These are phyloP conservation scores for Pagrus major DNA, from an alignment of 2,113 vertebrate genomes.

Conservation along the genomic window DNA sequence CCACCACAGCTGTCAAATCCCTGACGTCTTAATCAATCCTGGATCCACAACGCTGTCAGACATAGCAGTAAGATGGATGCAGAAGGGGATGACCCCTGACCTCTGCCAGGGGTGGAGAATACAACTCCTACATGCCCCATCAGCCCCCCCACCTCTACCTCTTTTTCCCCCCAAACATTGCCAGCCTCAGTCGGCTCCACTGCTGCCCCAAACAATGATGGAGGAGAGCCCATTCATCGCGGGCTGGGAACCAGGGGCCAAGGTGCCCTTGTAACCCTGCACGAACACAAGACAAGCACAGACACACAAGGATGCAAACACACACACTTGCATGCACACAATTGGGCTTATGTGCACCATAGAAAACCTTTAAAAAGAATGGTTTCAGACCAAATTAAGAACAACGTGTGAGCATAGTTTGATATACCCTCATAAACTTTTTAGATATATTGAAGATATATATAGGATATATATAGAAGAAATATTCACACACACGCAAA, in stretches of 20 bases:
- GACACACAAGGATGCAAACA: slow-evolving; percentile 36
- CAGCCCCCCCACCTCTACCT: slow-evolving; percentile 65
- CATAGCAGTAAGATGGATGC: slow-evolving; percentile 93
- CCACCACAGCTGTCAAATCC: slow-evolving; percentile 87
- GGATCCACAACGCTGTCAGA: slow-evolving; percentile 87
- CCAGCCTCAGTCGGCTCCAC: slow-evolving; percentile 55
- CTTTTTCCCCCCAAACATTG: slow-evolving; percentile 53
- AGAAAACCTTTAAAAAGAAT: slow-evolving; percentile 10
- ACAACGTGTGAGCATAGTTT: not conserved
- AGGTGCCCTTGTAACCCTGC: slow-evolving; percentile 64
- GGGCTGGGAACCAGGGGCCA: slow-evolving; percentile 76
- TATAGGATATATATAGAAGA: too few relatives aligned
- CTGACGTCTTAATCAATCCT: slow-evolving; percentile 97
- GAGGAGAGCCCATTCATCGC: slow-evolving; percentile 85
- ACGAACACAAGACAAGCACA: slow-evolving; percentile 58
- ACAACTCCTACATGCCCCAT: slow-evolving; percentile 67
- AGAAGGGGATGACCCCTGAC: slow-evolving; percentile 89
- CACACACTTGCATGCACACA: slow-evolving; percentile 17
- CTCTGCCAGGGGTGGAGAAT: slow-evolving; percentile 86
- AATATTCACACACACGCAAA: not conserved
- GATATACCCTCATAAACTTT: not conserved
- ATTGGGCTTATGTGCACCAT: slow-evolving; percentile 5
- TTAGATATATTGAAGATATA: too few relatives aligned
- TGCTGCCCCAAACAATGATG: slow-evolving; percentile 85
- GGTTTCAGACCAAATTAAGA: not conserved